Base-by-base conservation (phyloP, 1,140 invertebrate genomes). In the Sitophilus oryzae region DNA sequence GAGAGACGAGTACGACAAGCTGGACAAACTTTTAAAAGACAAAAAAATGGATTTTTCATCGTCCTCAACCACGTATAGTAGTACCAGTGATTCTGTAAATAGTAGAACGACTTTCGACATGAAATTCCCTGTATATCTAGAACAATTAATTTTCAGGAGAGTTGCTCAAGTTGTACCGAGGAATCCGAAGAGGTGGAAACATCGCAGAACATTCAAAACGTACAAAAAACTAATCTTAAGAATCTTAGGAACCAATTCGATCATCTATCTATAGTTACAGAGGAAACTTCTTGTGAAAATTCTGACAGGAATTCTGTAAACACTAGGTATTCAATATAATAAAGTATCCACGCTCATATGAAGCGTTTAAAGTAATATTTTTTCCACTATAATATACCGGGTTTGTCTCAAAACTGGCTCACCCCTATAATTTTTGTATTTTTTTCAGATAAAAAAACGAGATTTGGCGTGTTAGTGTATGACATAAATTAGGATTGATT, bases 1-100 rank as follows among this genome's bases (percentile, higher is more conserved):
- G 36, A 76, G 91, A 37, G 89, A 93, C 67, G 89, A 93, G 68
- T 92, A 90, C 69, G 89, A 92, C 66, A 81, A 86, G 52, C 76
- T 93, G 48, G 89, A 92, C 70, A 83, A 84, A 58, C 77, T 88
- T 64, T 71, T 89, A 58, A 82, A 84, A 60, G 80, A 81, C 76
- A 71, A 74, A 73, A 67, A 74, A 72, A 60, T 71, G 71, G 68
- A 73, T 74, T 77, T 76, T 77, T 76, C 73, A 71, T 74, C 62
- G 54, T 74, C 69, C 43, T 71, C 69, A 58, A 75, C 66, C 1
- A 68, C 65, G 2, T 67, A 62, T 23, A 62, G 57, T 16, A 62
- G 57, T 21, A 58, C 60, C 8, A 65, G 62, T 37, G 68, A 71
- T 48, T 62, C 66, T 63, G 77, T 77, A 61, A 58, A 65, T 63